phyloP scores from a whole-genome alignment of 2,797 vertebrate species.

The Ceryle rudis region DNA sequence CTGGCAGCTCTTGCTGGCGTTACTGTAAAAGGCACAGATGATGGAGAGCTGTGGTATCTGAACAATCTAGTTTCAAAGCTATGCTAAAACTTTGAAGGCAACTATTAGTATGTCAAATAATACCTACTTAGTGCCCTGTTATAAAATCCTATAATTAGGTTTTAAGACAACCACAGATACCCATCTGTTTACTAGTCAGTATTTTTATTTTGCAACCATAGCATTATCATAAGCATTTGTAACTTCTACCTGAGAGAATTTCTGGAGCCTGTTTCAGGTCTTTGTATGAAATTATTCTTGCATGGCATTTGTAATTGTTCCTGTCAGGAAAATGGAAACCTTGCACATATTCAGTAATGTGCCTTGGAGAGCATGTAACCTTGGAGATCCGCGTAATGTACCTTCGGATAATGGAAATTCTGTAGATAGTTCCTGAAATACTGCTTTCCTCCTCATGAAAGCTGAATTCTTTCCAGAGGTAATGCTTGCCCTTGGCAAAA shows the following conservation, averaged over 20 bases:
- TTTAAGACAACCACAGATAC: neutral
- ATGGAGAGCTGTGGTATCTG: neutral
- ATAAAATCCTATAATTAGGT: neutral
- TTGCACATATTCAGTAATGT: conserved; percentile 80
- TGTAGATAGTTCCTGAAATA: conserved; percentile 66
- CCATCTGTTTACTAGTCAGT: neutral
- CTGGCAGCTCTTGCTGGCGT: neutral
- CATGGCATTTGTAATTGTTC: conserved; percentile 87
- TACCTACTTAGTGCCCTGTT: neutral
- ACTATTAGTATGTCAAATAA: neutral
- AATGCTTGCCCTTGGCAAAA: conserved; percentile 85
- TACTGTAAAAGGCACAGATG: neutral
- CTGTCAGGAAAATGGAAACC: conserved; percentile 83
- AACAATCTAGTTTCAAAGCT: conserved; percentile 22
- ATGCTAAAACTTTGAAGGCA: neutral
- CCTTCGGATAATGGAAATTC: conserved; percentile 76
- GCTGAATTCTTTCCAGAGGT: conserved; percentile 79
- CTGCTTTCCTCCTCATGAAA: neutral
- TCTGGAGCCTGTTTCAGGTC: conserved; percentile 58
- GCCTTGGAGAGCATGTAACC: conserved; percentile 79
- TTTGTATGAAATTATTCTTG: conserved; percentile 82
- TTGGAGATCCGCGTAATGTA: conserved; percentile 77
- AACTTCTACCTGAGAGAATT: conserved; percentile 58
- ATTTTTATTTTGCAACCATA: neutral
- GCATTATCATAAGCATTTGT: conserved; percentile 60